Conservation (phyloP, 2,888 invertebrate species). For the Argyresthia goedartella region DNA sequence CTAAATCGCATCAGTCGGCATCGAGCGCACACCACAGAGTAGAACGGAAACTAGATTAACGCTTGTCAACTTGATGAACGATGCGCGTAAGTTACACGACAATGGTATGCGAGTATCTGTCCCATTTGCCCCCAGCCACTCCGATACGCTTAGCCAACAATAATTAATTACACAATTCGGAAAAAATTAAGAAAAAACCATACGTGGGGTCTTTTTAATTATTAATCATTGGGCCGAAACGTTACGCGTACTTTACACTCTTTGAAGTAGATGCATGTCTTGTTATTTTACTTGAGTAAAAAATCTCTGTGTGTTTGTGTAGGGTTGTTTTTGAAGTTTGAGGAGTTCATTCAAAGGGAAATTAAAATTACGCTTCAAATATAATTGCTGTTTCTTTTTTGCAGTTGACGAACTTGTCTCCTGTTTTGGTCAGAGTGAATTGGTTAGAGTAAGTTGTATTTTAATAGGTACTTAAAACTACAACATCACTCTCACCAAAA, state of each 20-base stretch:
- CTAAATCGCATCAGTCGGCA: too few species aligned
- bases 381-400: too few species aligned
- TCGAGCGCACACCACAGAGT: neutral
- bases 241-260: constrained; percentile 4
- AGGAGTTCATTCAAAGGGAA: too few species aligned
- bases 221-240: constrained; percentile 6
- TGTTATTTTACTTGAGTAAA: neutral
- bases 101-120: constrained; percentile 61
- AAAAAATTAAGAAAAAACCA: constrained; percentile 5
- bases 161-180: constrained; percentile 40
- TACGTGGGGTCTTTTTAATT: constrained; percentile 10
- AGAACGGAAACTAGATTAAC: constrained; percentile 64
- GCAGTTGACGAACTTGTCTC: too few species aligned
- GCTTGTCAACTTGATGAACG: constrained; percentile 68
- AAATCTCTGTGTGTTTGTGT: too few species aligned
- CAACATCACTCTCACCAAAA: too few species aligned
- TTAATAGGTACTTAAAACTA: too few species aligned
- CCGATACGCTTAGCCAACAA: constrained; percentile 44
- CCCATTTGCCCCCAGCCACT: constrained; percentile 30
- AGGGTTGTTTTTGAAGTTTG: too few species aligned
- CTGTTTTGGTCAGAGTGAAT: too few species aligned
- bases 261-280: neutral
- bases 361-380: too few species aligned
- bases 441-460: too few species aligned
- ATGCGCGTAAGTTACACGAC: constrained; percentile 65